Base-by-base conservation (phyloP, 2,797 vertebrate species). In the Pantherophis alleghaniensis region DNA sequence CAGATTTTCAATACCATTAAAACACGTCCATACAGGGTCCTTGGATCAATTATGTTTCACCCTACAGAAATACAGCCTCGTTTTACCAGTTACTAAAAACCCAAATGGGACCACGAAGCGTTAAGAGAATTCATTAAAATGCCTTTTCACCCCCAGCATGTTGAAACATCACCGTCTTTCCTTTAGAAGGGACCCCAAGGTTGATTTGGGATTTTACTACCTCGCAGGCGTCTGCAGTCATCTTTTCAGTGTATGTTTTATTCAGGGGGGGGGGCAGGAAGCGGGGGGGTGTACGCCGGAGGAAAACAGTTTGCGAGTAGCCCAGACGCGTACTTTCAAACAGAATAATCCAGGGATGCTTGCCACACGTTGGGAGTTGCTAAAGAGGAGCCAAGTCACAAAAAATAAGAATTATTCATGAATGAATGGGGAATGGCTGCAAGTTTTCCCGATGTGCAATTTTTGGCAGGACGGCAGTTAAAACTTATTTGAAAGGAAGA, bases 321-420 rank as follows among this genome's bases (percentile, higher is more conserved):
- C 94, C 88, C 20, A 42, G 24, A 92, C 88, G 3, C 6, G n/a
- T 90, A 94, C 20, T 55, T 88, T 88, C 89, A 94, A 94, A 95
- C 94, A 94, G 96, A 96, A 96, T 95, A 94, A 96, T 97, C 95
- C 94, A 95, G 94, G 94, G 95, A 61, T 88, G 59, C 92, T 94
- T 95, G 92, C 92, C 94, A 92, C 74, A 95, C 91, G 90, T 28
- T 93, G 87, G 7, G 96, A 97, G 96, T 96, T 92, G 96, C 96
- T 96, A 93, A 96, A 94, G 92, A 61, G n/a, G 87, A 90, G 69
- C 94, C 90, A 89, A 91, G 91, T 94, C 96, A 59, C 89, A 61
- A 10, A 61, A 10, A 69, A 94, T 94, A 92, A 93, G 95, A 96
- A 96, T 95, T 86, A 94, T 96, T 94, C 86, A 94, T 94, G 91